Conservation (phyloP, 2,888 invertebrate genomes). For the Drosophila trichaetosa region DNA sequence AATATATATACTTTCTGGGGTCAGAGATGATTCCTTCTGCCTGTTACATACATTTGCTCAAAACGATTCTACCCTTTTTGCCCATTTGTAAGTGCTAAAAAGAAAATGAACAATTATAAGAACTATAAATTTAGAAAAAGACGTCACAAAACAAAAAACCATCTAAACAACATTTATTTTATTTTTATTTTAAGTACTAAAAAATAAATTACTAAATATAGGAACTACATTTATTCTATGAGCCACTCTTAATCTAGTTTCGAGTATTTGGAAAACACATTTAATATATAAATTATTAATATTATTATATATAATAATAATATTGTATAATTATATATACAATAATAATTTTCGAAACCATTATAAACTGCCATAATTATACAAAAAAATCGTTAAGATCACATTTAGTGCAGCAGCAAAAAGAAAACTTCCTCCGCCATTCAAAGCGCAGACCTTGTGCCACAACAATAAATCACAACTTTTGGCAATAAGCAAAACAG, state of each 20-base stretch:
- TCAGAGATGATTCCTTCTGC: no score
- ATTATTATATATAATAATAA: no score
- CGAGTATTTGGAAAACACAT: neutral
- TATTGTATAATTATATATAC: no score
- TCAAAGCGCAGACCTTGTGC: neutral
- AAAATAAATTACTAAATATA: neutral
- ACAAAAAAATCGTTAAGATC: conserved; percentile 5
- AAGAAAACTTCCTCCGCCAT: neutral
- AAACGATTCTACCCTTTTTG: no score
- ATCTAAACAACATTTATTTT: neutral
- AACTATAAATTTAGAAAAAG: no score
- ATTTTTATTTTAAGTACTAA: neutral
- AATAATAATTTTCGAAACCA: neutral
- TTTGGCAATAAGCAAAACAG: conserved; percentile 32
- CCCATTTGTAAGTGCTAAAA: no score
- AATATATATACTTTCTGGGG: no score
- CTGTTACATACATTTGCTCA: no score
- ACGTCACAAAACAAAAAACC: neutral
- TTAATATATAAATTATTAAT: neutral
- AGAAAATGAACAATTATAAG: no score
- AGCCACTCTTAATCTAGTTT: neutral
- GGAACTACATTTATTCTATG: neutral
- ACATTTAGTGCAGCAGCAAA: conserved; percentile 17
- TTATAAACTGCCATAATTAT: neutral
- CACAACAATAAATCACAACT: conserved; percentile 50